phyloP scores from a whole-genome alignment of 2,888 invertebrate species.

The Cantharis flavilabris region DNA sequence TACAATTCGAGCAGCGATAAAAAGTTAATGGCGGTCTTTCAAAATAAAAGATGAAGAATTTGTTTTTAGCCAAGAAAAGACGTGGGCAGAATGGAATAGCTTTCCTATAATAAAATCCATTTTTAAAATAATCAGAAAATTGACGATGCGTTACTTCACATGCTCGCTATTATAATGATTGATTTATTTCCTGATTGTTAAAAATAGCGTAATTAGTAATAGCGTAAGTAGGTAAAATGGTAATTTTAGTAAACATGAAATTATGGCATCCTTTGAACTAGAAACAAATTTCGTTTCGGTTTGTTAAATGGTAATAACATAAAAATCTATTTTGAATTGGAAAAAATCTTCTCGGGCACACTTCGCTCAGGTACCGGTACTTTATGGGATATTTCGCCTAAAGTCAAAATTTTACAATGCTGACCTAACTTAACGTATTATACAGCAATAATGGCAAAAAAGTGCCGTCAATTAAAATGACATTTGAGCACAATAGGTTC shows the following conservation, averaged over 20 bases:
- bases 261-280: background rate
- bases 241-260: background rate
- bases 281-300: background rate
- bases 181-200: background rate
- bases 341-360: background rate
- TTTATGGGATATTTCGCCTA: background rate
- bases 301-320: background rate
- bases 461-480: slow-evolving; percentile 17
- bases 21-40: background rate
- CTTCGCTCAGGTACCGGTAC: background rate
- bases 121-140: background rate
- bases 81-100: background rate
- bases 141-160: background rate
- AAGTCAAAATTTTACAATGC: background rate
- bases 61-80: background rate
- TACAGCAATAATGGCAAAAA: slow-evolving; percentile 9
- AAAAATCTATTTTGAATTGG: background rate
- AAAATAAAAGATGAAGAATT: background rate
- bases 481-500: slow-evolving; percentile 24
- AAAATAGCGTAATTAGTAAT: background rate
- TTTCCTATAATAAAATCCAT: background rate
- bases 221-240: background rate
- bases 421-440: slow-evolving; percentile 3
- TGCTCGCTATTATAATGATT: background rate
- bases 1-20: background rate